These are phyloP conservation scores for Junco hyemalis DNA, from an alignment of 2,113 vertebrate species.

Conservation along the genomic window DNA sequence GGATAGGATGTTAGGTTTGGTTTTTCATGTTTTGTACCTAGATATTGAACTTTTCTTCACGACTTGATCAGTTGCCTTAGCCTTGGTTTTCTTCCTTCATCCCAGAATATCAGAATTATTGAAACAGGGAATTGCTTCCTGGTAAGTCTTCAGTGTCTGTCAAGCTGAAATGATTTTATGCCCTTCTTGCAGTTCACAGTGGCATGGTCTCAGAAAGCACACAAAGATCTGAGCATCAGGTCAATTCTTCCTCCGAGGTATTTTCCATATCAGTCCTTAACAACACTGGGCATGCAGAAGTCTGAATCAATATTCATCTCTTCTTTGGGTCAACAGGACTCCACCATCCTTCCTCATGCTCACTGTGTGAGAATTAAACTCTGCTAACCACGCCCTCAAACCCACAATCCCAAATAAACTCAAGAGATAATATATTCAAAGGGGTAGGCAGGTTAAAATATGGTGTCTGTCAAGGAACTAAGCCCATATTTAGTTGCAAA, in stretches of 20 bases:
- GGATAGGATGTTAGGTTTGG: neutral
- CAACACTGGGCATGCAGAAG: fast-evolving
- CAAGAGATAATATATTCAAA: neutral
- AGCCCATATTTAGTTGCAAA: neutral
- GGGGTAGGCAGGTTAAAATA: neutral
- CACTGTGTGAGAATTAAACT: neutral
- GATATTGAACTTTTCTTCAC: neutral
- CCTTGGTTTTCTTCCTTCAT: neutral
- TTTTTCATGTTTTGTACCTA: neutral
- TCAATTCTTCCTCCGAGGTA: neutral
- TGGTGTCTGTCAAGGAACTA: neutral
- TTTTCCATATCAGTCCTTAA: neutral
- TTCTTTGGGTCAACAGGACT: neutral
- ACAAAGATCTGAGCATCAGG: neutral
- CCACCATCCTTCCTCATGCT: neutral
- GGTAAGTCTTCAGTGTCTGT: neutral
- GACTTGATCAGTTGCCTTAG: neutral
- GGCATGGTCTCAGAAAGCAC: neutral
- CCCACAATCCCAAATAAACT: neutral
- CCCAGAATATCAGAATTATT: neutral
- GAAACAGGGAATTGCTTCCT: neutral
- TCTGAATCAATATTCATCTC: neutral
- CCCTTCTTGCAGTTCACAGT: neutral
- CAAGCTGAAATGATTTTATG: neutral
- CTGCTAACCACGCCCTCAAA: neutral